phyloP scores from a whole-genome alignment of 2,888 invertebrate genomes.

The Pocota personata region DNA sequence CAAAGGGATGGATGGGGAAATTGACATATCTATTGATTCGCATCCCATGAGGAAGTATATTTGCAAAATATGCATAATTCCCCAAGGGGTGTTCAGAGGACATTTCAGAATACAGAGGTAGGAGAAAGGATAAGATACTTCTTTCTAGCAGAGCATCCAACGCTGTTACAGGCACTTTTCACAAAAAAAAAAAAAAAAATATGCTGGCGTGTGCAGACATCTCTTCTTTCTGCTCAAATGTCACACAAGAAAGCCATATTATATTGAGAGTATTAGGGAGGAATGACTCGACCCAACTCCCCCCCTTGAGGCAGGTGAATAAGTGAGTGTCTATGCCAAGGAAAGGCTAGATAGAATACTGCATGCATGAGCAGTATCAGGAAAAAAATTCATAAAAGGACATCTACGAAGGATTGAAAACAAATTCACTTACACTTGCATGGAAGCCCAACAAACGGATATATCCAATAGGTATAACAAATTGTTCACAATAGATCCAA shows the following conservation, averaged over 20 bases:
- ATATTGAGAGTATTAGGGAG: constrained; percentile 17
- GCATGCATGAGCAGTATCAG: neutral
- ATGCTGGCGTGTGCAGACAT: neutral
- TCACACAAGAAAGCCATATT: neutral
- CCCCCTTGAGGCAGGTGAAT: constrained; percentile 23
- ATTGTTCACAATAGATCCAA: neutral
- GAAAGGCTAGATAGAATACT: constrained; percentile 12
- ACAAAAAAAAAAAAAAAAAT: neutral
- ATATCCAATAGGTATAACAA: neutral
- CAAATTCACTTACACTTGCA: constrained; percentile 5
- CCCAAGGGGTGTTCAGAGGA: constrained; percentile 45
- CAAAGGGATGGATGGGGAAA: neutral
- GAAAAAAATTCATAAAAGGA: too few species aligned
- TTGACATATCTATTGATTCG: constrained; percentile 55
- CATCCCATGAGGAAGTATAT: constrained; percentile 66
- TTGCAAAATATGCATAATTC: constrained; percentile 71
- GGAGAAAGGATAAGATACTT: constrained; percentile 14
- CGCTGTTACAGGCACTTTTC: neutral
- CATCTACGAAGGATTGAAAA: neutral
- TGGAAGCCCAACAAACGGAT: constrained; percentile 11
- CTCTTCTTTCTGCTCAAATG: neutral
- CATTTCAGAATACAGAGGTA: constrained; percentile 22
- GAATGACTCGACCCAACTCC: neutral
- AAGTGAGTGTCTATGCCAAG: constrained; percentile 30
- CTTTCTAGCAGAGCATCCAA: neutral